phyloP scores from a whole-genome alignment of 1,140 invertebrate species.

The Triops longicaudatus region DNA sequence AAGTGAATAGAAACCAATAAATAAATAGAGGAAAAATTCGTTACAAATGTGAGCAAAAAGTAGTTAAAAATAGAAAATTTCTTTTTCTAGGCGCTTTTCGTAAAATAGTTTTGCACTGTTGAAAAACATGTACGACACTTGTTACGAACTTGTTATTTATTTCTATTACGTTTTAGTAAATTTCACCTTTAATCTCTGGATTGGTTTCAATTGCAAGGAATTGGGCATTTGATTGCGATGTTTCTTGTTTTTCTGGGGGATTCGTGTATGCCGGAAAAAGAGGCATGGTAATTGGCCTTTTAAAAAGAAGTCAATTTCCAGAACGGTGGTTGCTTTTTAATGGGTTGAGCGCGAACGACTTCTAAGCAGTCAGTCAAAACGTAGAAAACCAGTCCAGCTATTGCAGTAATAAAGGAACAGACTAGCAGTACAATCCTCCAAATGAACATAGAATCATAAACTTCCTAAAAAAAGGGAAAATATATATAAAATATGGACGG shows the following conservation, averaged over 20 bases:
- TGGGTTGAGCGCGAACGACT: not conserved
- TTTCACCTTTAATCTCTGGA: not conserved
- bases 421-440: not conserved
- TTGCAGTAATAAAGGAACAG: not conserved
- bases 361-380: not conserved
- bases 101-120: too few species aligned
- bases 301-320: not conserved
- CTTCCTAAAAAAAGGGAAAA: not conserved
- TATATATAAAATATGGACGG: not conserved
- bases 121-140: too few species aligned
- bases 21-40: too few species aligned
- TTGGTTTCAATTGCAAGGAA: not conserved
- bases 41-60: too few species aligned
- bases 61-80: too few species aligned
- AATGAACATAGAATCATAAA: conserved; percentile 4
- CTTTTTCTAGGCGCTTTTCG: too few species aligned
- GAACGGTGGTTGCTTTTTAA: not conserved
- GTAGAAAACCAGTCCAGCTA: not conserved
- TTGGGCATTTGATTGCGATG: not conserved
- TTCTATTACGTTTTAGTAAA: too few species aligned
- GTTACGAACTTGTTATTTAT: too few species aligned
- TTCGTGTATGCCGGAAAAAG: not conserved
- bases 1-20: not conserved
- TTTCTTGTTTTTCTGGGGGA: not conserved
- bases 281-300: not conserved